Base-by-base conservation (phyloP, 2,113 vertebrate species). In the Rissa tridactyla region DNA sequence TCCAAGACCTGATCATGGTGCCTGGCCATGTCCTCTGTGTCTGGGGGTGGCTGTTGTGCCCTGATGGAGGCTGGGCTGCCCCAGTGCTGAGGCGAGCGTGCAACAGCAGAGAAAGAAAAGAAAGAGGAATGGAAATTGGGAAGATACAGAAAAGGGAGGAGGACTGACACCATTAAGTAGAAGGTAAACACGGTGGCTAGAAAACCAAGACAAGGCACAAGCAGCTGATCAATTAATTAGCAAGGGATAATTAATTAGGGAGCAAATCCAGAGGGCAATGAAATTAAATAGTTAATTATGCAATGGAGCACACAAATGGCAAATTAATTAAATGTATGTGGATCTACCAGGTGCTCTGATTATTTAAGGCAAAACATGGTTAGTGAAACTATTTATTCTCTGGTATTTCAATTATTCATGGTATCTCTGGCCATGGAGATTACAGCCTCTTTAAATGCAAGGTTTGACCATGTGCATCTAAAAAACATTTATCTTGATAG, bases 391-490 rank as follows among this genome's bases (percentile, higher is more conserved):
- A 73, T 76, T 92, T 79, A 76, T 90, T 95, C 40, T 58, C 62
- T 95, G 81, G 86, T 92, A 95, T 97, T 95, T 95, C 92, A 97
- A 88, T 94, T 94, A 95, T 91, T 95, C 78, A 32, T 94, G 81
- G 84, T 91, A 90, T 94, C 86, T 80, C 84, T 87, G 70, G 70
- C 66, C 54, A 58, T 20, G 49, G 81, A 88, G 91, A 89, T 89
- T 92, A 91, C 38, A 87, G 73, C 26, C 78, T 85, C 44, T 77
- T 92, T 69, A 92, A 97, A 92, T 91, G 88, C 70, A 82, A 92
- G 77, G 55, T 89, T 78, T 42, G 44, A 46, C 86, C 84, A 57
- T 1, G 11, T 54, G 86, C 81, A 89, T 38, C 66, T 87, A 92
- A 70, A 89, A 85, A 54, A 46, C 58, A 70, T 94, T 96, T 85